These are phyloP conservation scores for Troides aeacus DNA, from an alignment of 2,888 invertebrate genomes.

Conservation along the genomic window DNA sequence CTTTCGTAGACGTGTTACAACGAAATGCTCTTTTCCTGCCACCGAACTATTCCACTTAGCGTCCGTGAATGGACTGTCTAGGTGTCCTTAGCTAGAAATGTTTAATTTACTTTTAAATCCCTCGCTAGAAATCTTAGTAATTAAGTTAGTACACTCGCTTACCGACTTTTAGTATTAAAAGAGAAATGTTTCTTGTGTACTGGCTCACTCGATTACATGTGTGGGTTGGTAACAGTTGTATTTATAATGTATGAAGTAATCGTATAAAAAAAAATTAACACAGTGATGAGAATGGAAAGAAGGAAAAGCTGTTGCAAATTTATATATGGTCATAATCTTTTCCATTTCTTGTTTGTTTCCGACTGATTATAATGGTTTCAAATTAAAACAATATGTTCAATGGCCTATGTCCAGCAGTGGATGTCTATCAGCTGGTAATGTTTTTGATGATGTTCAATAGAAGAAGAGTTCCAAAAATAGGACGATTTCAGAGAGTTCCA, in stretches of 20 bases:
- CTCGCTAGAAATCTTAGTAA: constrained; percentile 3
- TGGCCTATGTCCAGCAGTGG: too few relatives aligned
- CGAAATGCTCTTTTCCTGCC: constrained; percentile 65
- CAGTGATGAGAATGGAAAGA: too few relatives aligned
- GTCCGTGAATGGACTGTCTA: constrained; percentile 42
- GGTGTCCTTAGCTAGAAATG: constrained; percentile 25
- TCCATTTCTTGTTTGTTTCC: too few relatives aligned
- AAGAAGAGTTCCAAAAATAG: too few relatives aligned
- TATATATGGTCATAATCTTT: too few relatives aligned
- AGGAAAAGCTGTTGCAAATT: too few relatives aligned
- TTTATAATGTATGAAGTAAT: background rate
- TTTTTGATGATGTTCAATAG: too few relatives aligned
- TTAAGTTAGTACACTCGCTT: background rate
- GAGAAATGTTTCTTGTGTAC: background rate
- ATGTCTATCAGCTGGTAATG: too few relatives aligned
- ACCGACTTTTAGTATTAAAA: background rate
- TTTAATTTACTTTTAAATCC: constrained; percentile 33
- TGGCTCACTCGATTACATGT: background rate
- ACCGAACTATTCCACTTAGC: constrained; percentile 51
- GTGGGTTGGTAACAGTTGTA: background rate
- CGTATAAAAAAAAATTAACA: too few relatives aligned
- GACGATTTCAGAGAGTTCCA: too few relatives aligned
- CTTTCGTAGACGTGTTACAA: constrained; percentile 67
- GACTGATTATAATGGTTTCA: too few relatives aligned
- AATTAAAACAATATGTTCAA: too few relatives aligned